Base-by-base conservation (phyloP, 2,888 invertebrate genomes). In the Ferrisia virgata region DNA sequence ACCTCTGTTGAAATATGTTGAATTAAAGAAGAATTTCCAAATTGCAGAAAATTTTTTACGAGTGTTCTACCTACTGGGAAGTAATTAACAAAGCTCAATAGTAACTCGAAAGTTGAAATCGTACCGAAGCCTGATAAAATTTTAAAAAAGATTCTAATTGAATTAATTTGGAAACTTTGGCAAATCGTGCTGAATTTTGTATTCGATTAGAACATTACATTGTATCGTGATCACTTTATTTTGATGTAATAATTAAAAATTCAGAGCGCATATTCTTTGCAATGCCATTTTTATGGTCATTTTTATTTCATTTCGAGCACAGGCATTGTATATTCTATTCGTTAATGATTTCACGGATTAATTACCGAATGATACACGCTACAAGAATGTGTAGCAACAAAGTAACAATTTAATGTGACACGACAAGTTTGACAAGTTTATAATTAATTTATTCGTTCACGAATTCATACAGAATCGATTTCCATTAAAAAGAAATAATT, bases 401-500 rank as follows among this genome's bases (percentile, higher is more conserved):
- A 64, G 64, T 64, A 64, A 18, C 64, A 25, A 64, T 64, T 28
- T 28, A 64, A 28, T 28, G 15, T 13, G 64, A 64, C 31, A 28
- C 64, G 64, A 64, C 64, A 15, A 28, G 28, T 25, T 64, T 28
- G 64, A 31, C 64, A 64, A 64, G 28, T 64, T 64, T 28, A 31
- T 64, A 28, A 64, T 64, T 28, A 64, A 64, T 64, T 64, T 64
- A 64, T 64, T 64, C 64, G 15, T 15, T 28, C 13, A 15, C 15
- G 15, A 64, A 28, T 28, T 2, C 15, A 64, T 58, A 58, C 58
- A 13, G 0, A 15, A 64, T 64, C 64, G 64, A 64, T 64, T 64
- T 64, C 64, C 28, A 64, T 64, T 64, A 64, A 64, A 64, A 64
- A 64, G 64, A 64, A 64, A 64, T 64, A 28, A 64, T 64, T 64